These are phyloP conservation scores for Acleris holmiana DNA, from an alignment of 2,888 invertebrate genomes.

Conservation along the genomic window DNA sequence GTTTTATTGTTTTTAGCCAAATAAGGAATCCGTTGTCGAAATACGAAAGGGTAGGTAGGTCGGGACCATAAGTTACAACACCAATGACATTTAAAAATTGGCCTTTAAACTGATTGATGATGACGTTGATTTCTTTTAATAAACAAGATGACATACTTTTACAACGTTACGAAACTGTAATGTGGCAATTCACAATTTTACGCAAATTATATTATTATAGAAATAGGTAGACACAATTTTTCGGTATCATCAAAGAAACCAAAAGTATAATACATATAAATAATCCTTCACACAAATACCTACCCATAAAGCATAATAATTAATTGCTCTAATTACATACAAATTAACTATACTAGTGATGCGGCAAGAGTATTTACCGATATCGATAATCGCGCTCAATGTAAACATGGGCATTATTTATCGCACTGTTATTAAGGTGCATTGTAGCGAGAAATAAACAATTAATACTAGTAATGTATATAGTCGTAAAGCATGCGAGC, in stretches of 20 bases:
- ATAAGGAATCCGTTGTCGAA: neutral
- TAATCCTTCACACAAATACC: slow-evolving; percentile 12
- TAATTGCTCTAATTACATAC: slow-evolving; percentile 27
- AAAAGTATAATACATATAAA: slow-evolving; percentile 4
- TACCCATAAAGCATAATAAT: slow-evolving; percentile 21
- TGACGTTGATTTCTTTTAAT: neutral
- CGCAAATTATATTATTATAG: no score
- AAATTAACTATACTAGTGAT: slow-evolving; percentile 31
- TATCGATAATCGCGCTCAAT: slow-evolving; percentile 19
- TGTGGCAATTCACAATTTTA: no score
- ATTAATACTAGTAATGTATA: slow-evolving; percentile 5
- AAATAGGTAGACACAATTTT: no score
- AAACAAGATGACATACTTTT: slow-evolving; percentile 16
- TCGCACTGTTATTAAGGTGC: slow-evolving; percentile 8
- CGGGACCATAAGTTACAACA: slow-evolving; percentile 12
- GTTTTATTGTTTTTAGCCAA: neutral
- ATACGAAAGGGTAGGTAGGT: slow-evolving; percentile 1
- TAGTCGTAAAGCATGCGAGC: slow-evolving; percentile 17
- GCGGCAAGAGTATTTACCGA: slow-evolving; percentile 22
- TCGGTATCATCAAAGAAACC: no score
- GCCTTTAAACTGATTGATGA: slow-evolving; percentile 5
- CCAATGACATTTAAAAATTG: slow-evolving; percentile 26
- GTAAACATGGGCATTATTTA: slow-evolving; percentile 15
- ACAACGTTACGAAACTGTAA: neutral
- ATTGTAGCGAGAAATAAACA: slow-evolving; percentile 5